Conservation (phyloP, 2,113 vertebrate species). For the Paramisgurnus dabryanus region DNA sequence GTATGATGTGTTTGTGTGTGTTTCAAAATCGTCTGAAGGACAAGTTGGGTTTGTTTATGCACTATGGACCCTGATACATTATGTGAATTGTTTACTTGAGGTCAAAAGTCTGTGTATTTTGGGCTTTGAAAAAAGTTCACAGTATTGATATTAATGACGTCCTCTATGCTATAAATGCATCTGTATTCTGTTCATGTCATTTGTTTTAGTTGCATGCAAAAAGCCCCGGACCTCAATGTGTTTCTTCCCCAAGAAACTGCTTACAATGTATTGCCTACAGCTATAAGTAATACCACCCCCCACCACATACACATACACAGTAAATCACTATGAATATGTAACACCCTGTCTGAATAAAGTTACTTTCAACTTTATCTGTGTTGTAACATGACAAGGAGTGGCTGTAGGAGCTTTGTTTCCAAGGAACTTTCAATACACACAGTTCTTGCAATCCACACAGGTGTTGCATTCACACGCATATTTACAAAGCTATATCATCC, state of each 20-base stretch:
- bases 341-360: neutral
- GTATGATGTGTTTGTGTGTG: neutral
- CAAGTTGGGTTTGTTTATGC: slow-evolving; percentile 33
- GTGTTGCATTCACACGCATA: slow-evolving; percentile 11
- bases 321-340: neutral
- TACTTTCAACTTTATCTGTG: neutral
- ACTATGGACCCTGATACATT: neutral
- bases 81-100: too few species aligned
- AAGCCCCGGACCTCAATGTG: neutral
- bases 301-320: neutral
- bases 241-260: slow-evolving; percentile 1
- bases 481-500: too few species aligned
- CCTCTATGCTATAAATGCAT: too few species aligned
- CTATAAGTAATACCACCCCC: slow-evolving; percentile 13
- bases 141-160: too few species aligned
- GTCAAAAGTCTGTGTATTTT: too few species aligned
- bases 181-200: neutral
- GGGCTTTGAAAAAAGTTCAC: neutral
- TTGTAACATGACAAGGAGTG: slow-evolving; percentile 16
- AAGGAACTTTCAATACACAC: neutral
- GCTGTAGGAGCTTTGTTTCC: slow-evolving; percentile 1
- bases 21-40: neutral
- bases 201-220: neutral
- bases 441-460: neutral
- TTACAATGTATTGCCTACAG: slow-evolving; percentile 12